Conservation (phyloP, 2,888 invertebrate species). For the Lithophane socia region DNA sequence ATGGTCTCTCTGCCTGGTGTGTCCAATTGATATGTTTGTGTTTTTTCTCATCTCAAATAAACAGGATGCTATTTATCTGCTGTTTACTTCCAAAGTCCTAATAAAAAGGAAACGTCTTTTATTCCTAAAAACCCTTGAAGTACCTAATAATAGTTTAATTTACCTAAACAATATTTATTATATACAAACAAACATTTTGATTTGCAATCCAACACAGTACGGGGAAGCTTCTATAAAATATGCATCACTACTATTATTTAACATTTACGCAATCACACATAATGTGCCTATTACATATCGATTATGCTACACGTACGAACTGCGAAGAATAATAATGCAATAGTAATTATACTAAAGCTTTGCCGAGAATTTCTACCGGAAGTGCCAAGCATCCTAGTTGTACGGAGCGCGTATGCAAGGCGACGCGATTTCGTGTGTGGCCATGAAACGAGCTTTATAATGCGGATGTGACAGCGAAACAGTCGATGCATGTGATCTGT, state of each 20-base stretch:
- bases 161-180: neutral
- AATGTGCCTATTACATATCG: conserved; percentile 47
- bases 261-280: conserved; percentile 59
- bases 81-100: no score
- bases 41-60: no score
- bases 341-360: conserved; percentile 48
- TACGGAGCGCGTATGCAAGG: conserved; percentile 66
- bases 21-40: no score
- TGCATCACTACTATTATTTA: conserved; percentile 50
- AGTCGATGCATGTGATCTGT: conserved; percentile 26
- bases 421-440: conserved; percentile 69
- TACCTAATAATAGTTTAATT: neutral
- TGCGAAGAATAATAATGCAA: conserved; percentile 44
- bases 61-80: no score
- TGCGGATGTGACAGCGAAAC: conserved; percentile 58
- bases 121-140: no score
- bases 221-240: neutral
- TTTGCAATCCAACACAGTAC: no score
- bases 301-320: conserved; percentile 32
- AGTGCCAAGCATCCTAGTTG: conserved; percentile 68
- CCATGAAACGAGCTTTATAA: conserved; percentile 67
- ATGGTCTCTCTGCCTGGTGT: no score
- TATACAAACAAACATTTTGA: neutral
- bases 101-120: no score
- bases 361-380: conserved; percentile 79